A percentile compares a stretch with the other conserved stretches of the same genome.
Conservation (phyloP, 2,797 vertebrate species). For the Cirrhinus molitorella region DNA sequence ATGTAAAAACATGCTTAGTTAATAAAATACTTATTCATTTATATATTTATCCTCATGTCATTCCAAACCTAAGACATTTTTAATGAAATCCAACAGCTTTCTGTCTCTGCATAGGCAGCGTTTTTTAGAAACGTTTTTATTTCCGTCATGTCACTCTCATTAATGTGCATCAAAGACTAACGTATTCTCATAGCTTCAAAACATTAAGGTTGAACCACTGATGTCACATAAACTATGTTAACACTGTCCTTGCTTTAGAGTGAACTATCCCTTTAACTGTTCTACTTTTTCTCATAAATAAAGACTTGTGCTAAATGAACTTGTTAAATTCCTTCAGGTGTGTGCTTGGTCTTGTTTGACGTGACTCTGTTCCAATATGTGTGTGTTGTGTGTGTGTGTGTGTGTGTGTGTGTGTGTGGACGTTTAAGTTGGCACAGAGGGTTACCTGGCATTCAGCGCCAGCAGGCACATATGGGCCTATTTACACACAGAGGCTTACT, state of each 20-base stretch:
- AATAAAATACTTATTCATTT: too few relatives aligned
- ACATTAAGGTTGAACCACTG: too few relatives aligned
- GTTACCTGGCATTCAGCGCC: constrained; percentile 34
- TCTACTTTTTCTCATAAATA: background rate
- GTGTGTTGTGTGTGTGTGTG: constrained; percentile 30
- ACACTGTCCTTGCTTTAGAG: too few relatives aligned
- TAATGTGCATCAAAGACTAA: too few relatives aligned
- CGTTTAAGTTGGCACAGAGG: constrained; percentile 37
- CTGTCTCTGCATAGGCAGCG: too few relatives aligned
- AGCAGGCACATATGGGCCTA: constrained; percentile 37
- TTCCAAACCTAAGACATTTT: too few relatives aligned
- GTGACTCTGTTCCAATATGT: background rate
- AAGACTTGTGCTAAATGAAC: background rate
- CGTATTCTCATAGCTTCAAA: too few relatives aligned
- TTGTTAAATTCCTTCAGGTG: background rate
- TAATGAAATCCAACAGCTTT: too few relatives aligned
- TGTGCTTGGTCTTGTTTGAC: background rate
- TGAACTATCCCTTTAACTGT: background rate
- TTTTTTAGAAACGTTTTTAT: too few relatives aligned
- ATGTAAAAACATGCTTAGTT: background rate
- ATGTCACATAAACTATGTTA: too few relatives aligned
- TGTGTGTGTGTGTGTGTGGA: constrained; percentile 25
- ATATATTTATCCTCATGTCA: too few relatives aligned
- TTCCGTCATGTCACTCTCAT: too few relatives aligned
- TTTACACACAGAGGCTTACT: constrained; percentile 30